phyloP scores from a whole-genome alignment of 2,888 invertebrate species.

The Melanostoma mellinum region DNA sequence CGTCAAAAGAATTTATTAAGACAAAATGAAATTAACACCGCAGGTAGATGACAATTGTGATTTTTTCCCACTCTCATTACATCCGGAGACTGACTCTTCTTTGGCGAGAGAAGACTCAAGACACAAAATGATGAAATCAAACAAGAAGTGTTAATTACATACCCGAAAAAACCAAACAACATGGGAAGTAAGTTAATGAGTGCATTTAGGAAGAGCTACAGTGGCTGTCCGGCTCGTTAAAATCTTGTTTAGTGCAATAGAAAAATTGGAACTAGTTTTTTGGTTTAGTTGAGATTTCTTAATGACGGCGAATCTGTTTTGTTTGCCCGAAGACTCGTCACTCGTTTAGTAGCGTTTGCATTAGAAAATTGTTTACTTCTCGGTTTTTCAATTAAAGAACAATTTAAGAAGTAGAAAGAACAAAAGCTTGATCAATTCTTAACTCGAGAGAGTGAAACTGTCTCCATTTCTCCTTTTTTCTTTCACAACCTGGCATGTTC shows the following conservation, averaged over 20 bases:
- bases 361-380: conserved; percentile 12
- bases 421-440: no score
- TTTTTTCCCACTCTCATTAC: conserved; percentile 11
- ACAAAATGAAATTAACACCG: conserved; percentile 23
- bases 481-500: no score
- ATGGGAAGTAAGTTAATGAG: conserved; percentile 67
- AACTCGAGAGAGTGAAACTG: no score
- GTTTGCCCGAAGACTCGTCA: background rate
- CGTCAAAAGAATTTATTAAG: background rate
- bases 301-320: background rate
- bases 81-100: conserved; percentile 20
- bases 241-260: conserved; percentile 16
- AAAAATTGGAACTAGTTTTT: conserved; percentile 61
- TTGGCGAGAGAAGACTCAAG: conserved; percentile 7
- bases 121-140: conserved; percentile 57
- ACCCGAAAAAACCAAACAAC: conserved; percentile 44
- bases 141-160: conserved; percentile 70
- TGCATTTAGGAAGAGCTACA: conserved; percentile 59
- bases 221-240: conserved; percentile 43
- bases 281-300: conserved; percentile 1
- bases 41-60: conserved; percentile 26
- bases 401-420: background rate
- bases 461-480: no score
- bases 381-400: background rate
- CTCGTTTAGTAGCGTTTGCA: conserved; percentile 7